Percentiles rank a stretch among this genome's conserved stretches.
phyloP scores from a whole-genome alignment of 2,797 vertebrate genomes.

The Bryconaethiops microstoma region DNA sequence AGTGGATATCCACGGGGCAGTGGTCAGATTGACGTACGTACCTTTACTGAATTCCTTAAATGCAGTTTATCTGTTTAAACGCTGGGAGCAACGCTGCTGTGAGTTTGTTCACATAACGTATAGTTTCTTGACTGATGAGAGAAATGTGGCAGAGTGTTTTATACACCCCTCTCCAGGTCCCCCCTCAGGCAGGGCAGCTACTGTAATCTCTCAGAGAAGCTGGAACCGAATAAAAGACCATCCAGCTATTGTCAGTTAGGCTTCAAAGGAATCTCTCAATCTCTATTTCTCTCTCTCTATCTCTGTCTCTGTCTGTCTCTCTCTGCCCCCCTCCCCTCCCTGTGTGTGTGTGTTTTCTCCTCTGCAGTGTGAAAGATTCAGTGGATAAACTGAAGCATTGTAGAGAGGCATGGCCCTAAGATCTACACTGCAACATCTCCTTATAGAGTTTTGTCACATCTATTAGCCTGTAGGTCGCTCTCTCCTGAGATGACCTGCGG shows the following conservation, averaged over 20 bases:
- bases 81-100: constrained; percentile 9
- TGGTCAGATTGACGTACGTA: not conserved
- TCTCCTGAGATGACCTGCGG: constrained; percentile 44
- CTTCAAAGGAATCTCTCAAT: constrained; percentile 49
- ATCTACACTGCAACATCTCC: constrained; percentile 32
- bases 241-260: constrained; percentile 32
- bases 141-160: constrained; percentile 25
- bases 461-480: constrained; percentile 54
- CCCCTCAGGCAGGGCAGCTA: not conserved
- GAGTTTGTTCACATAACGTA: not conserved
- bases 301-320: not conserved
- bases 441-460: constrained; percentile 51
- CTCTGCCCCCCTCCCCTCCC: constrained; percentile 6
- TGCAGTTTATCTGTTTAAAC: constrained; percentile 10
- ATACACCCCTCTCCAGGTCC: not conserved
- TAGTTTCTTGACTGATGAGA: constrained; percentile 14
- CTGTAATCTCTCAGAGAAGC: constrained; percentile 17
- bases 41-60: not conserved
- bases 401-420: constrained; percentile 28
- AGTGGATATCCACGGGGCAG: not conserved
- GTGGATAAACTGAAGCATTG: constrained; percentile 17
- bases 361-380: constrained; percentile 26
- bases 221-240: constrained; percentile 25
- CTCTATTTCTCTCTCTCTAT: not conserved
- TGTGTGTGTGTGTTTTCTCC: constrained; percentile 18